Evolutionary conservation across 2,888 invertebrate genomes (phyloP).

Genomic region (Graphium colonna): DNA sequence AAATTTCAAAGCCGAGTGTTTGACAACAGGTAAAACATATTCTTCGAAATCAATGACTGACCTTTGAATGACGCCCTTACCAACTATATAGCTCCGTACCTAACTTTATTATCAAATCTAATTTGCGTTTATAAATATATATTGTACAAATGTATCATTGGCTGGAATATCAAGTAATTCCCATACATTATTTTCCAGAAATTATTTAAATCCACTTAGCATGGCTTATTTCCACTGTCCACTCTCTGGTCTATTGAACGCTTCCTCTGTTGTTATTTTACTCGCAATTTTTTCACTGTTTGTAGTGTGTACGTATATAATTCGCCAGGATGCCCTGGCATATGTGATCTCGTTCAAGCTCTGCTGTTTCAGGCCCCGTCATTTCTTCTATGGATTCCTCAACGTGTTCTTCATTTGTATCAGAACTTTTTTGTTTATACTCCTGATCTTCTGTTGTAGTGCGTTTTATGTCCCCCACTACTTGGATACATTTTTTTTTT

Average conservation of each 20-base stretch:
- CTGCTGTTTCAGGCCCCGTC: too few relatives aligned
- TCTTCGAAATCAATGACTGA: constrained; percentile 19
- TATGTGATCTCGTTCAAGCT: background rate
- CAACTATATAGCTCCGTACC: constrained; percentile 17
- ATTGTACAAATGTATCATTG: background rate
- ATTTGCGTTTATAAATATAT: constrained; percentile 8
- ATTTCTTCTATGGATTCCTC: too few relatives aligned
- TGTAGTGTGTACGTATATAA: background rate
- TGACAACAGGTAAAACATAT: constrained; percentile 20
- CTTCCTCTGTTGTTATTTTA: background rate
- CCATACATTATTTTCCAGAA: background rate
- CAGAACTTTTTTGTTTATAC: too few relatives aligned
- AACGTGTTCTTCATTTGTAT: too few relatives aligned
- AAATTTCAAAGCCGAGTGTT: constrained; percentile 23
- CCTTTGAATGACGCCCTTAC: constrained; percentile 13
- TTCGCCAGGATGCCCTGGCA: background rate
- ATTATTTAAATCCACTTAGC: background rate
- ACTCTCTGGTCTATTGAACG: constrained; percentile 4
- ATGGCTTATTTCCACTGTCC: background rate
- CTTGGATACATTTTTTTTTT: too few relatives aligned
- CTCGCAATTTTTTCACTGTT: constrained; percentile 1
- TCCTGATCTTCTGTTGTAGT: too few relatives aligned
- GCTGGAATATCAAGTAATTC: constrained; percentile 1
- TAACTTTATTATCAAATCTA: constrained; percentile 16
- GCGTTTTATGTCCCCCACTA: too few relatives aligned